These are phyloP conservation scores for Rhaphigaster nebulosa DNA, from an alignment of 2,888 invertebrate genomes.

Conservation along the genomic window DNA sequence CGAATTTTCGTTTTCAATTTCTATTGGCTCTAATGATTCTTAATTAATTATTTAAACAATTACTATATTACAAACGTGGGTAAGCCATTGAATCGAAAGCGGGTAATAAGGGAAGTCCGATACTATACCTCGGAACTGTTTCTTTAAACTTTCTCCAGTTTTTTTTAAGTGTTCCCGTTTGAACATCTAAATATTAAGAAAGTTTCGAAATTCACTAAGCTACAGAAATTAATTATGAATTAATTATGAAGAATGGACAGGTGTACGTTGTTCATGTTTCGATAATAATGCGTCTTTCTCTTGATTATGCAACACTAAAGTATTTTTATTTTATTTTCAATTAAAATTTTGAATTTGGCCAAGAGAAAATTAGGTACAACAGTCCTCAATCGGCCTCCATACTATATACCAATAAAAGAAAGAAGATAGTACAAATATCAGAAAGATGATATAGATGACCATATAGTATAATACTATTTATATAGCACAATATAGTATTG, in stretches of 20 bases:
- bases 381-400: no score
- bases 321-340: neutral
- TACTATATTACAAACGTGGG: neutral
- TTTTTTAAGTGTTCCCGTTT: neutral
- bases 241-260: neutral
- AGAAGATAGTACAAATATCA: no score
- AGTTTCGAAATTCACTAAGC: neutral
- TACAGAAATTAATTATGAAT: neutral
- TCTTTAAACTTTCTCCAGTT: neutral
- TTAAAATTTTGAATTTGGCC: no score
- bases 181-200: conserved; percentile 11
- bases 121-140: neutral
- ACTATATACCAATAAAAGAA: no score
- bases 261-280: neutral
- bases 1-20: neutral
- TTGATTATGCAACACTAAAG: neutral
- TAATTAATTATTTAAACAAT: neutral
- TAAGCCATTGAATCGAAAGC: neutral
- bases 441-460: no score
- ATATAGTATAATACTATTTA: no score
- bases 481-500: no score
- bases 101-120: neutral
- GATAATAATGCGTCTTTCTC: neutral
- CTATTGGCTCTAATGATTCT: neutral
- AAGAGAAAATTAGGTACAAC: no score